Conservation (phyloP, 1,140 invertebrate species). For the Tetragonula clypearis region DNA sequence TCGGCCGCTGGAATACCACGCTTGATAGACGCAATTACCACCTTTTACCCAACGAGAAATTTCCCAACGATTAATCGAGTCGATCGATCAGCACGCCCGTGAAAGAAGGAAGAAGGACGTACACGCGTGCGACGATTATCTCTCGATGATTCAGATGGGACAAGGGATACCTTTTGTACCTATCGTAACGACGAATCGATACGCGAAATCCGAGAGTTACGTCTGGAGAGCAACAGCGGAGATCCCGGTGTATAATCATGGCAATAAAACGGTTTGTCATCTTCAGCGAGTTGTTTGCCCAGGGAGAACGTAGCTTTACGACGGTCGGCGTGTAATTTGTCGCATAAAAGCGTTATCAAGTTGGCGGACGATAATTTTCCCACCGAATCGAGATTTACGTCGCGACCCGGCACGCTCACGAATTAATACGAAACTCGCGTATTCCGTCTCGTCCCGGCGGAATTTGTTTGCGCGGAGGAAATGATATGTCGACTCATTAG, state of each 20-base stretch:
- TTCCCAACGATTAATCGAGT: background rate
- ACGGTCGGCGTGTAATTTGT: constrained; percentile 36
- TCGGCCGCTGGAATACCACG: background rate
- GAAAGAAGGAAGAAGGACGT: background rate
- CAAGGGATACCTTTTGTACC: background rate
- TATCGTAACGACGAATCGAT: background rate
- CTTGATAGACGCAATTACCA: background rate
- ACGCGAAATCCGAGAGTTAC: background rate
- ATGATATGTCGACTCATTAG: constrained; percentile 53
- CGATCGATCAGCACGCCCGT: background rate
- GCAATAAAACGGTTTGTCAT: constrained; percentile 41
- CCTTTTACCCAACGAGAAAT: background rate
- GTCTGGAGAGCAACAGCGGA: no score
- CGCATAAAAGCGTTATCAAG: constrained; percentile 20
- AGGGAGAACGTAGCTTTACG: constrained; percentile 19
- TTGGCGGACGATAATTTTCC: constrained; percentile 18
- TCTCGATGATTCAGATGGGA: background rate
- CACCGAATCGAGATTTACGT: no score
- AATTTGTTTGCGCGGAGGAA: constrained; percentile 22
- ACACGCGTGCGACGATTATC: background rate
- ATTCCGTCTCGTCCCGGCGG: constrained; percentile 1
- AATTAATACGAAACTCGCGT: constrained; percentile 18
- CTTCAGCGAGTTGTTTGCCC: background rate
- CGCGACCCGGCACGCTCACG: background rate
- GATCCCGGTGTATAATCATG: background rate